Evolutionary conservation across 2,113 vertebrate species (phyloP).

Genomic region (Cyphomyrus plagiostoma): DNA sequence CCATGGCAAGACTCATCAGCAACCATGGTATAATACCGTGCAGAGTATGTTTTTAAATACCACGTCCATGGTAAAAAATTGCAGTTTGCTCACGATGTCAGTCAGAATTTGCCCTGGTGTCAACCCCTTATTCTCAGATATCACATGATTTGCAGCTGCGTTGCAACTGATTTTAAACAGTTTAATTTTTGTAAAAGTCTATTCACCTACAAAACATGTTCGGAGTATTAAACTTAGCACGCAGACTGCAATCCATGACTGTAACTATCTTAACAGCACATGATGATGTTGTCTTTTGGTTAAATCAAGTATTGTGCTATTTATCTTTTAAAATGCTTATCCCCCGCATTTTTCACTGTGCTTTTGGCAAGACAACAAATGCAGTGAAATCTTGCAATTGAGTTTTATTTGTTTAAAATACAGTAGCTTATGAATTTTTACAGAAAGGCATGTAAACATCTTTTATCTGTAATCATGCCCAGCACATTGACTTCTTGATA

Average conservation of each 20-base stretch:
- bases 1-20: background rate
- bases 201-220: background rate
- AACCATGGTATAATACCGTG: background rate
- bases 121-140: background rate
- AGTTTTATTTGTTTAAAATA: background rate
- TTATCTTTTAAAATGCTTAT: background rate
- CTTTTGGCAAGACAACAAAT: background rate
- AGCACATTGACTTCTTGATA: background rate
- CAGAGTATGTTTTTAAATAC: background rate
- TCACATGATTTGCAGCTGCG: background rate
- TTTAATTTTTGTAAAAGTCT: background rate
- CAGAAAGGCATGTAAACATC: background rate
- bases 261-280: background rate
- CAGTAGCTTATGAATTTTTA: background rate
- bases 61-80: background rate
- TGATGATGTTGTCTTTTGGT: background rate
- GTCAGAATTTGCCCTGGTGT: background rate
- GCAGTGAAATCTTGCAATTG: background rate
- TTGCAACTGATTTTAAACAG: background rate
- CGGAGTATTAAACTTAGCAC: background rate
- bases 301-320: background rate
- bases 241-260: background rate
- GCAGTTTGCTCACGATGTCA: background rate
- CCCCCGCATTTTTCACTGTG: background rate
- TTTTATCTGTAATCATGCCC: background rate